Evolutionary conservation across 1,140 invertebrate genomes (phyloP).

Genomic region (Lithobius niger): DNA sequence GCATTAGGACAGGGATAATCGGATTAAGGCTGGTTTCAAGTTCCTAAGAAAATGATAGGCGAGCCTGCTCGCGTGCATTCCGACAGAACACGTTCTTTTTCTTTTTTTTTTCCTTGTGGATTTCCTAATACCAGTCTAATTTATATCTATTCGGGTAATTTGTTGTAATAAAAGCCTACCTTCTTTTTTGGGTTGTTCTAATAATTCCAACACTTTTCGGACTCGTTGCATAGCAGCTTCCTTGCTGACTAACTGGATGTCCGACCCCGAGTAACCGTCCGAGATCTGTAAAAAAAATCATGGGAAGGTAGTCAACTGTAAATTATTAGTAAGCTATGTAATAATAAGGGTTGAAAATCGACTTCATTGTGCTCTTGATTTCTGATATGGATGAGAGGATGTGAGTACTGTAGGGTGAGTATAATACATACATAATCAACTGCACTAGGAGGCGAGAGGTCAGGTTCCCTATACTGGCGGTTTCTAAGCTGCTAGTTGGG

Average conservation of each 20-base stretch:
- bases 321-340: constrained; percentile 11
- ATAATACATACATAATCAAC: too few species aligned
- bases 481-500: too few species aligned
- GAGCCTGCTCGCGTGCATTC: neutral
- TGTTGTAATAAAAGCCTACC: constrained; percentile 11
- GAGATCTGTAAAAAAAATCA: constrained; percentile 38
- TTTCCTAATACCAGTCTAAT: constrained; percentile 11
- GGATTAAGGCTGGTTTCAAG: too few species aligned
- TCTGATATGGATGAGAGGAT: too few species aligned
- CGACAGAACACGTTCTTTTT: constrained; percentile 11
- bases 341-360: neutral
- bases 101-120: constrained; percentile 13
- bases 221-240: constrained; percentile 51
- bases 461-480: too few species aligned
- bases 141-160: constrained; percentile 6
- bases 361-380: neutral
- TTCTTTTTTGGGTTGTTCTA: constrained; percentile 33
- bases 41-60: constrained; percentile 1
- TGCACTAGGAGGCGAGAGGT: too few species aligned
- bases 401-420: too few species aligned
- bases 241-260: constrained; percentile 76
- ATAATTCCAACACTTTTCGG: constrained; percentile 35
- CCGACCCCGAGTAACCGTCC: constrained; percentile 69
- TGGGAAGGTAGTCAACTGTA: neutral
- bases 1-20: too few species aligned